Evolutionary conservation across 2,113 vertebrate genomes (phyloP).

Genomic region (Phrynocephalus versicolor): DNA sequence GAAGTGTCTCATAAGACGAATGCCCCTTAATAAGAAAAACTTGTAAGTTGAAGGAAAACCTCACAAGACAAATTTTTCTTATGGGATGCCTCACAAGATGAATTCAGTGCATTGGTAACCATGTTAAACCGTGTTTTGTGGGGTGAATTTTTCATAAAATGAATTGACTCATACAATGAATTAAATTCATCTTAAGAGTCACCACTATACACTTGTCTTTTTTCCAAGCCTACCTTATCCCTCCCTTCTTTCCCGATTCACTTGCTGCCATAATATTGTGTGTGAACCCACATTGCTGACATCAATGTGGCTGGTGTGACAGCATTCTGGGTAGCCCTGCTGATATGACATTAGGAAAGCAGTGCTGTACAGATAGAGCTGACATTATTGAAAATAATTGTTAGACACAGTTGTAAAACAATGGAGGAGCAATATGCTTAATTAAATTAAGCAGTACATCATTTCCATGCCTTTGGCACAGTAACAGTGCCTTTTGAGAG

Average conservation of each 20-base stretch:
- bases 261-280: background rate
- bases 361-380: background rate
- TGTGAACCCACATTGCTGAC: background rate
- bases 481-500: background rate
- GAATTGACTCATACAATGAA: no score
- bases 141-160: no score
- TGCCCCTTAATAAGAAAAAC: no score
- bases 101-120: no score
- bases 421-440: background rate
- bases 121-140: no score
- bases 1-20: no score
- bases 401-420: background rate
- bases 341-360: background rate
- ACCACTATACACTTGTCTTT: background rate
- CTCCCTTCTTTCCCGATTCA: background rate
- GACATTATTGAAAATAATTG: constrained; percentile 14
- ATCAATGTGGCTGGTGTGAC: background rate
- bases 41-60: no score
- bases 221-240: background rate
- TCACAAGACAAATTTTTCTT: no score
- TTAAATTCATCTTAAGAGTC: no score
- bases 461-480: constrained; percentile 4
- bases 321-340: background rate
- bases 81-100: no score
- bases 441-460: constrained; percentile 17